Evolutionary conservation across 2,113 vertebrate genomes (phyloP).

Genomic region (Paramormyrops kingsleyae): DNA sequence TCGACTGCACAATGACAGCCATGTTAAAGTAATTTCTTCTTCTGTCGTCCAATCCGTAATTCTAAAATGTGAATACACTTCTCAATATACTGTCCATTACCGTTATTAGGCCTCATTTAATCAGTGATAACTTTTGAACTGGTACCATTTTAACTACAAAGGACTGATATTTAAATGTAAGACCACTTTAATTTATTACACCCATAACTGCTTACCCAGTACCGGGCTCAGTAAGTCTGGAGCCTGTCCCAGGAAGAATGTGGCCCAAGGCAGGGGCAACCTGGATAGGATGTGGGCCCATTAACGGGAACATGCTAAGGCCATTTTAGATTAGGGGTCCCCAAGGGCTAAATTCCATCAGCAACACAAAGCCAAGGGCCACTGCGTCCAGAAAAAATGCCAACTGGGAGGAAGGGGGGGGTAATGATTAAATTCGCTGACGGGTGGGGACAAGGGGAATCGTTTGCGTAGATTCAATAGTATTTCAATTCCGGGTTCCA

Average conservation of each 20-base stretch:
- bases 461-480: neutral
- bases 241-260: neutral
- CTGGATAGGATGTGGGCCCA: neutral
- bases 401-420: neutral
- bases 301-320: neutral
- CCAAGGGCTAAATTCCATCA: neutral
- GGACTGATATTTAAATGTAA: neutral
- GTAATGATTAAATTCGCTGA: neutral
- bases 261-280: neutral
- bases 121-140: neutral
- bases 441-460: neutral
- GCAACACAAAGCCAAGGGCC: neutral
- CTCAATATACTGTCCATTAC: neutral
- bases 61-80: neutral
- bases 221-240: neutral
- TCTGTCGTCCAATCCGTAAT: neutral
- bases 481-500: neutral
- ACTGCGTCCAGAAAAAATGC: neutral
- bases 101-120: neutral
- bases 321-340: neutral
- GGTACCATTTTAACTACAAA: neutral
- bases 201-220: neutral
- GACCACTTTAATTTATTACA: neutral
- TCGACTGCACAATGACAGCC: neutral
- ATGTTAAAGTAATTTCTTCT: neutral